Evolutionary conservation across 2,888 invertebrate species (phyloP), one percentile per base, ranked within the genome.

Genomic region (Eledone cirrhosa): DNA sequence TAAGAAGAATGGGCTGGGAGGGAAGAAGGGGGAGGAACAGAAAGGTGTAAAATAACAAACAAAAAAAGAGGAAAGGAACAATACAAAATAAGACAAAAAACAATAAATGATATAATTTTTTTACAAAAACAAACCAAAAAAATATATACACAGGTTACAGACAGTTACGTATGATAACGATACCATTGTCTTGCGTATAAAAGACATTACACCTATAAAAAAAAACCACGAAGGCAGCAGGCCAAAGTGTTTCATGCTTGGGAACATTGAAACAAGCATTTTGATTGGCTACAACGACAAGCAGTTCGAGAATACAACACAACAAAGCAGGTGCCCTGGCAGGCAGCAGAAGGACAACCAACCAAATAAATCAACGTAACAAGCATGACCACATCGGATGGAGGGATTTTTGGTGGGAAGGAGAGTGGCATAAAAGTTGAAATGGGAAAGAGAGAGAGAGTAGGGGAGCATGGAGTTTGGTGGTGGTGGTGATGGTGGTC

Each of bases 271-370:
- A 41, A 72, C 72, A 72, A 72, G 72, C 72, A 72, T 72, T 72
- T 72, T 72, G 72, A 72, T 72, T 72, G 72, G 72, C 72, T 72
- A 72, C 72, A 41, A 72, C 72, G 41, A 72, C 33, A 31, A 72
- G 33, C n/a, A 41, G 31, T 31, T 41, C 33, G 72, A 72, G 22
- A n/a, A 72, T 27, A 63, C 72, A 72, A 72, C 72, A 72, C 72
- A 72, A 63, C 31, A 31, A 72, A 72, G 41, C 33, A 31, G 72
- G 72, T 72, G 72, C 72, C 72, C 72, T 24, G 72, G 72, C 72
- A 72, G 72, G 72, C 72, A 72, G 72, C 72, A 72, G n/a, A 41
- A 33, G 72, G 72, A 33, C 72, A 72, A 72, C 72, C 72, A 72
- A 72, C 41, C 72, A 72, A 72, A 67, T 67, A 72, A 72, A 41